Percentiles rank a stretch among this genome's conserved stretches.
These are phyloP conservation scores for Acrocephalus scirpaceus DNA, from an alignment of 2,797 vertebrate species.

Conservation along the genomic window DNA sequence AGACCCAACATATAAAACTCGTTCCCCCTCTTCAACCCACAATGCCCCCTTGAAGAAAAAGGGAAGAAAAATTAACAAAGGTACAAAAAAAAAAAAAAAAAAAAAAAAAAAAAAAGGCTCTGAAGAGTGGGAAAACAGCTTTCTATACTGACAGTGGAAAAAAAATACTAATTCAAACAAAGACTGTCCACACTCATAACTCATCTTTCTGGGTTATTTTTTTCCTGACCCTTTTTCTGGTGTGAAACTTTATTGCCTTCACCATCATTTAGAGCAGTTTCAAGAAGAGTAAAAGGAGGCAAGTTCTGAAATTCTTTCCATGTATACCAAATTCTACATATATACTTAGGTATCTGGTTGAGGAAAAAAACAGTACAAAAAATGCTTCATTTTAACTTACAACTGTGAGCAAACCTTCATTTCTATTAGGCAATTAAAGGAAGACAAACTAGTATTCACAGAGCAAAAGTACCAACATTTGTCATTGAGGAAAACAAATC, in stretches of 20 bases:
- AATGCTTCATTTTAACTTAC: not conserved
- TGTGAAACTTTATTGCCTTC: not conserved
- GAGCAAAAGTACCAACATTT: not conserved
- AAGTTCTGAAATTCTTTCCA: not conserved
- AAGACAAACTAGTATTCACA: not conserved
- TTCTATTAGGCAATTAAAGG: not conserved
- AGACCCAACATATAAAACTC: not conserved
- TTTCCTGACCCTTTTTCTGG: not conserved
- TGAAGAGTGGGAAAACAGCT: not conserved
- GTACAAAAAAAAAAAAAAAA: no score
- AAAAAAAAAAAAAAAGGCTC: not conserved
- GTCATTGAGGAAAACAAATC: not conserved
- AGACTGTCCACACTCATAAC: accelerated
- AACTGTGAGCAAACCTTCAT: not conserved
- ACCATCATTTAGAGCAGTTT: not conserved
- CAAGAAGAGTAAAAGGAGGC: not conserved
- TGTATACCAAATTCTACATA: not conserved
- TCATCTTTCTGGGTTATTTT: not conserved
- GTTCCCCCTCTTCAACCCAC: not conserved
- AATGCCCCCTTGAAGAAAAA: not conserved
- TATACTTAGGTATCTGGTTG: not conserved
- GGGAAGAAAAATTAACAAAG: not conserved
- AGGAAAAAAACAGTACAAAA: not conserved
- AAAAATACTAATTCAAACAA: not conserved
- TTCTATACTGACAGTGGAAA: not conserved